Conservation (phyloP, 92 coral and sea anemone genomes). For the Porites lobata region DNA sequence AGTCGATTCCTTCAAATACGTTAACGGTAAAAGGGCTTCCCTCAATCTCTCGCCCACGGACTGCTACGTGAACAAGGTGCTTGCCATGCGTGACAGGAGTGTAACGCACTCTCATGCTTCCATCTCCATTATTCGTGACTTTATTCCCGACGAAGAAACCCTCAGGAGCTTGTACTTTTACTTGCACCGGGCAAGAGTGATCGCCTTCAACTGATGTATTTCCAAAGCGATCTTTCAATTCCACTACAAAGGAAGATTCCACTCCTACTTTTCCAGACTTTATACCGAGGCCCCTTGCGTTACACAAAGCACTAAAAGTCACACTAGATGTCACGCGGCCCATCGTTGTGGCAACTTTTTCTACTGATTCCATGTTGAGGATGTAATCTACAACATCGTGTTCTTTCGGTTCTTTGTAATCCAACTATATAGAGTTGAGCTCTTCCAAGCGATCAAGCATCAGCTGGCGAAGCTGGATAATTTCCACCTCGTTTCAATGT, state of each 20-base stretch:
- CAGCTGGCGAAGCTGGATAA: constrained; percentile 84
- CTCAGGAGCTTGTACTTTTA: constrained; percentile 89
- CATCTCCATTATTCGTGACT: constrained; percentile 84
- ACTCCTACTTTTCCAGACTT: constrained; percentile 94
- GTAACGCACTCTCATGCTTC: constrained; percentile 88
- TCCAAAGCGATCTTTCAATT: constrained; percentile 85
- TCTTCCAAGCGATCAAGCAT: constrained; percentile 85
- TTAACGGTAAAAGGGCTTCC: constrained; percentile 87
- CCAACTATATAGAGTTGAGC: constrained; percentile 73
- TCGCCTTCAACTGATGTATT: constrained; percentile 82
- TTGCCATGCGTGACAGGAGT: constrained; percentile 91
- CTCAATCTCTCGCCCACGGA: constrained; percentile 79
- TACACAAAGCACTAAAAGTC: constrained; percentile 82
- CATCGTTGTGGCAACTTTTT: constrained; percentile 77
- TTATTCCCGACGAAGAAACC: constrained; percentile 90
- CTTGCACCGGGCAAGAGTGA: constrained; percentile 80
- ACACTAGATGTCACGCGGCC: constrained; percentile 82
- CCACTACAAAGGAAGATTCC: constrained; percentile 75
- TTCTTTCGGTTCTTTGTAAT: constrained; percentile 92
- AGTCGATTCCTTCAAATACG: constrained; percentile 90
- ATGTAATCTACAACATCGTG: constrained; percentile 91
- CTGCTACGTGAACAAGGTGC: constrained; percentile 66
- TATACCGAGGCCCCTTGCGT: constrained; percentile 77
- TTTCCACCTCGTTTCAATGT: constrained; percentile 95
- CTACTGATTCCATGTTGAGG: constrained; percentile 74